A percentile compares a stretch with the other conserved stretches of the same genome.
Conservation (phyloP, 2,888 invertebrate genomes). For the Lycocerus yunnanus region DNA sequence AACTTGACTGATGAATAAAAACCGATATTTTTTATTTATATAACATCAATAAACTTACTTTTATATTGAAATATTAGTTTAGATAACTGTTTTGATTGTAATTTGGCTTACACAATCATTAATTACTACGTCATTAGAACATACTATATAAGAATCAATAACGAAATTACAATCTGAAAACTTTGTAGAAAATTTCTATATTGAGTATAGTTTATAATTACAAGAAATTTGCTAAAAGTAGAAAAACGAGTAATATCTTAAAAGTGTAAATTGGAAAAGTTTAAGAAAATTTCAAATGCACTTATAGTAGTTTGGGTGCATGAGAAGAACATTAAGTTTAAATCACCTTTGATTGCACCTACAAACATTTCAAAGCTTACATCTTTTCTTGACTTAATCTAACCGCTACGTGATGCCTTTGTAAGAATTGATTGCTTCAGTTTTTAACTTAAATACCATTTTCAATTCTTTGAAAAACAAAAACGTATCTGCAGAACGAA, state of each 20-base stretch:
- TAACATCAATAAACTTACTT: too few species aligned
- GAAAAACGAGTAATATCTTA: not conserved
- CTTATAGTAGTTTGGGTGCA: slow-evolving; percentile 6
- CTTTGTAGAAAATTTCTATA: not conserved
- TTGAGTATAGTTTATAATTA: not conserved
- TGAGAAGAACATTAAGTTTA: slow-evolving; percentile 8
- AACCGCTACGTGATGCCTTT: slow-evolving; percentile 13
- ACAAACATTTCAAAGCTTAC: slow-evolving; percentile 7
- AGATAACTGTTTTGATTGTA: too few species aligned
- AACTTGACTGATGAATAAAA: not conserved
- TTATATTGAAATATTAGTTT: too few species aligned
- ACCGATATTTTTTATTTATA: not conserved
- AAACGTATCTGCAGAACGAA: not conserved
- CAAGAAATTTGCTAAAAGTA: not conserved
- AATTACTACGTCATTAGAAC: too few species aligned
- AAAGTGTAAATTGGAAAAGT: slow-evolving; percentile 9
- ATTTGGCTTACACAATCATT: too few species aligned
- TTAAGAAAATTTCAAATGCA: not conserved
- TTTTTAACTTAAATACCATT: slow-evolving; percentile 10
- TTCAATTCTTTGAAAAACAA: slow-evolving; percentile 8
- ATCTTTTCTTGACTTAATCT: slow-evolving; percentile 5
- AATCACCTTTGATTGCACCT: slow-evolving; percentile 8
- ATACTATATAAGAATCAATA: too few species aligned
- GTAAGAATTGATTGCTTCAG: slow-evolving; percentile 8
- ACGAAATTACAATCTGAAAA: not conserved